Evolutionary conservation across 2,113 vertebrate genomes (phyloP).

Genomic region (Rhinoderma darwinii): DNA sequence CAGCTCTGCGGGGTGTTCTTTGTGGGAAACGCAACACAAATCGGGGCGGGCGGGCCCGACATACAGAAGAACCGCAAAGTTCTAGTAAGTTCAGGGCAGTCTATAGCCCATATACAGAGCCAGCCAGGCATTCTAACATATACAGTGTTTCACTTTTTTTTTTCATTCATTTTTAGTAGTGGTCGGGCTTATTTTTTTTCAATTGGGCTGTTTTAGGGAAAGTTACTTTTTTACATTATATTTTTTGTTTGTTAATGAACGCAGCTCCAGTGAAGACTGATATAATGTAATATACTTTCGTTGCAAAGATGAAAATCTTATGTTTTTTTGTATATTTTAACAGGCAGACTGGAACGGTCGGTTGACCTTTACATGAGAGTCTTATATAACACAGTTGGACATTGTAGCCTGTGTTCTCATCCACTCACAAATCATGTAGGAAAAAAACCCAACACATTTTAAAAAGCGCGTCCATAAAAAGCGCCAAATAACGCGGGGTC

Average conservation of each 20-base stretch:
- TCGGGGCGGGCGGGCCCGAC: not conserved
- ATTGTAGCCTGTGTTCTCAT: too few relatives aligned
- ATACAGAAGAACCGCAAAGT: not conserved
- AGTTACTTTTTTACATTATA: too few relatives aligned
- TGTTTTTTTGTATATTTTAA: not conserved
- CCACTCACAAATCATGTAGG: too few relatives aligned
- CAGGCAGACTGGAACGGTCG: not conserved
- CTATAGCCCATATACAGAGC: not conserved
- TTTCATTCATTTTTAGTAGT: not conserved
- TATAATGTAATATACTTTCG: too few relatives aligned
- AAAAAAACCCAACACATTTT: not conserved
- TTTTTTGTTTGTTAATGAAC: too few relatives aligned
- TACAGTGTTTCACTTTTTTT: not conserved
- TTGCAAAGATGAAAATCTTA: not conserved
- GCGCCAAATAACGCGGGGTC: not conserved
- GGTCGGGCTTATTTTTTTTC: not conserved
- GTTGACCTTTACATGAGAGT: too few relatives aligned
- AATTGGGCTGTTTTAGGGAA: too few relatives aligned
- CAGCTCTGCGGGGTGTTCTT: not conserved
- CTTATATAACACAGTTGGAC: too few relatives aligned
- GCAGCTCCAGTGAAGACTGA: too few relatives aligned
- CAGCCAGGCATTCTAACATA: not conserved
- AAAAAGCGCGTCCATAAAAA: not conserved
- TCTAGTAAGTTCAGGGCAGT: not conserved
- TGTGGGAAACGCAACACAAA: not conserved